These are phyloP conservation scores for Brotula barbata DNA, from an alignment of 2,797 vertebrate species.

Conservation along the genomic window DNA sequence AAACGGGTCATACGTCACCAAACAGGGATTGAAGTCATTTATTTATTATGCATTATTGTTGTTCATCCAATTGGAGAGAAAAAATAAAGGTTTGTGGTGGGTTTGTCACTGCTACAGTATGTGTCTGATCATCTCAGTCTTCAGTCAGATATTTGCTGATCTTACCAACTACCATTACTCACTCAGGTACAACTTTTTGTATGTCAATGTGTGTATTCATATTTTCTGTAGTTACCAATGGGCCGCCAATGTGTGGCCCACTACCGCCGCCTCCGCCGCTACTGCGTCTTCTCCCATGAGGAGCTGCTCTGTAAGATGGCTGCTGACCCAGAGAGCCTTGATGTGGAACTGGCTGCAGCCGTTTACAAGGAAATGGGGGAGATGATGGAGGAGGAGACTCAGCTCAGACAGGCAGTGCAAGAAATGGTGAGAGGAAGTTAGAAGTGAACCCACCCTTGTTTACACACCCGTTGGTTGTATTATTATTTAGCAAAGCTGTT, in stretches of 20 bases:
- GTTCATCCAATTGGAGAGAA: too few relatives aligned
- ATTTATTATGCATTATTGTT: too few relatives aligned
- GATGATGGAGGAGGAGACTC: constrained; percentile 91
- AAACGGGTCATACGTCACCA: too few relatives aligned
- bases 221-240: constrained; percentile 84
- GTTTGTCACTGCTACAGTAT: too few relatives aligned
- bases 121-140: too few relatives aligned
- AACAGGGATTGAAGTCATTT: too few relatives aligned
- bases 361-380: constrained; percentile 93
- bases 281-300: constrained; percentile 98
- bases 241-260: constrained; percentile 96
- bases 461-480: too few relatives aligned
- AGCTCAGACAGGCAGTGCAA: constrained; percentile 84
- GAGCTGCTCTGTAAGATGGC: constrained; percentile 99
- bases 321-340: constrained; percentile 92
- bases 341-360: constrained; percentile 92
- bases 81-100: too few relatives aligned
- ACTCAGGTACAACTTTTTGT: background rate
- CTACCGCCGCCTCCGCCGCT: constrained; percentile 91
- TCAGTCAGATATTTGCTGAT: too few relatives aligned
- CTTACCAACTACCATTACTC: background rate
- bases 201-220: background rate
- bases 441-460: too few relatives aligned
- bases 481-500: too few relatives aligned
- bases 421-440: constrained; percentile 81